phyloP scores from a whole-genome alignment of 2,113 vertebrate species.

The Myotis lucifugus region DNA sequence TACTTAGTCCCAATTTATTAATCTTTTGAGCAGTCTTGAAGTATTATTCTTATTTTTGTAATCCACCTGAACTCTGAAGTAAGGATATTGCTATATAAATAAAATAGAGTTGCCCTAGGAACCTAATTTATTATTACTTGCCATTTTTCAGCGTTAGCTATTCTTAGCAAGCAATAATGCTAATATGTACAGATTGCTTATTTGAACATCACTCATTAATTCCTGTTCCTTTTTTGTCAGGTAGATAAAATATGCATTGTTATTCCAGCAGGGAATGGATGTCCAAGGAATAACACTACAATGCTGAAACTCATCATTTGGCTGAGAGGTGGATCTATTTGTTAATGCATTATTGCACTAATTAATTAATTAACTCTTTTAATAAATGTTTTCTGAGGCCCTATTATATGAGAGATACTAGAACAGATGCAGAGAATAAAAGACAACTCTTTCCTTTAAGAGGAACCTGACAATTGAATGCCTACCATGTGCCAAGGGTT shows the following conservation, averaged over 20 bases:
- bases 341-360: neutral
- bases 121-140: neutral
- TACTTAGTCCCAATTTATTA: neutral
- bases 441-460: neutral
- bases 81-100: neutral
- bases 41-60: slow-evolving; percentile 35
- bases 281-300: neutral
- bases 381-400: neutral
- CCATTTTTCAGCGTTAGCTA: slow-evolving; percentile 5
- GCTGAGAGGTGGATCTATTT: neutral
- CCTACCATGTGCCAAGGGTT: neutral
- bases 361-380: neutral
- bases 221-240: neutral
- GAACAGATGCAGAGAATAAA: neutral
- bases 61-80: neutral
- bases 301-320: neutral
- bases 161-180: slow-evolving; percentile 21
- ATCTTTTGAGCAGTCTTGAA: neutral
- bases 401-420: neutral
- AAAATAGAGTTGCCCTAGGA: neutral
- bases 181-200: slow-evolving; percentile 3
- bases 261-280: neutral
- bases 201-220: slow-evolving; percentile 30
- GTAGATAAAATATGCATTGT: neutral
- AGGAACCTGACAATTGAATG: neutral